phyloP scores from a whole-genome alignment of 2,113 vertebrate genomes.

The Mustela nigripes region DNA sequence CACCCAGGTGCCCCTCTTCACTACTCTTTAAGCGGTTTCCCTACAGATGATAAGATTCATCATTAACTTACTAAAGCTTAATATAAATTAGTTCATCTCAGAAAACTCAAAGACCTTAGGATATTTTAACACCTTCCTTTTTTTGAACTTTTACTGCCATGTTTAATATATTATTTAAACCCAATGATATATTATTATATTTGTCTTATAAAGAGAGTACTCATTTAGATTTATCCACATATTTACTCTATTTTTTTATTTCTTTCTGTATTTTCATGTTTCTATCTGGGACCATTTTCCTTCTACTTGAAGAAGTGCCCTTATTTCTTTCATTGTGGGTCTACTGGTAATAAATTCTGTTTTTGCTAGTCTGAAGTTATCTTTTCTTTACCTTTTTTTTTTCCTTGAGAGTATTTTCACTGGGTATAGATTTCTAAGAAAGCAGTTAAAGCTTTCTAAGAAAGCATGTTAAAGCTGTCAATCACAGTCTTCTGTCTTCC shows the following conservation, averaged over 20 bases:
- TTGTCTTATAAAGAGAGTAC: neutral
- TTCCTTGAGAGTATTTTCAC: conserved; percentile 8
- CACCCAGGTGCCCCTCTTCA: neutral
- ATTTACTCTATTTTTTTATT: neutral
- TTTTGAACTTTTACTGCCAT: neutral
- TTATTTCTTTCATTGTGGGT: neutral
- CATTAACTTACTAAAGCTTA: neutral
- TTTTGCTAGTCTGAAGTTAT: conserved; percentile 3
- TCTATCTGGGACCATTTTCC: neutral
- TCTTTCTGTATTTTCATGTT: neutral
- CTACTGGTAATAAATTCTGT: neutral
- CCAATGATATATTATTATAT: neutral
- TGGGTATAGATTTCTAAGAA: neutral
- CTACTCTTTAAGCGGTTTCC: neutral
- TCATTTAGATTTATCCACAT: neutral
- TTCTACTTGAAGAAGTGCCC: neutral
- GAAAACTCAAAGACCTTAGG: neutral
- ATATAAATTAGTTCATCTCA: neutral
- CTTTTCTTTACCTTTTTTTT: neutral
- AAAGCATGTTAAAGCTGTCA: neutral
- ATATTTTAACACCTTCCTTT: neutral
- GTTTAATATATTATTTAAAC: neutral
- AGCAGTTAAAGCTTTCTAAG: neutral
- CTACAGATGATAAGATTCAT: neutral
- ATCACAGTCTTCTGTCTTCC: neutral